phyloP scores from a whole-genome alignment of 2,888 invertebrate genomes.

The Xestoiulus laeticollis region DNA sequence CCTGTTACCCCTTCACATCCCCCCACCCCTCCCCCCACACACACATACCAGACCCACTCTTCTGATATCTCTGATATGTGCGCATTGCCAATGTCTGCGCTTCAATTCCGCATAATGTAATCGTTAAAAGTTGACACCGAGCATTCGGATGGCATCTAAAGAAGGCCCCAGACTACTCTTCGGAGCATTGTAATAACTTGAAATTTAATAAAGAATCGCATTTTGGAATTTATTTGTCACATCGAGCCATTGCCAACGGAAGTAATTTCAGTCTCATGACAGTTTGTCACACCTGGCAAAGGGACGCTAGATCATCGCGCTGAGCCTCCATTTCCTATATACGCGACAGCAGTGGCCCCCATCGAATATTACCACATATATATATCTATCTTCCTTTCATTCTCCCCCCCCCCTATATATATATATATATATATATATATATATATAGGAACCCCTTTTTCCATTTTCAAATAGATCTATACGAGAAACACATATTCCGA shows the following conservation, averaged over 20 bases:
- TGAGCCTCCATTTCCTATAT: slow-evolving; percentile 35
- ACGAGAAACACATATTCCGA: not conserved
- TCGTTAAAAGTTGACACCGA: slow-evolving; percentile 48
- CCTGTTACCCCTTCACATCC: not conserved
- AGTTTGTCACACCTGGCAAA: slow-evolving; percentile 49
- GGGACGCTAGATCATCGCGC: slow-evolving; percentile 25
- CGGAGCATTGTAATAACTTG: slow-evolving; percentile 52
- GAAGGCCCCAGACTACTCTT: slow-evolving; percentile 44
- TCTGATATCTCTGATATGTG: slow-evolving; percentile 11
- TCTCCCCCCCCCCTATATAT: too few species aligned
- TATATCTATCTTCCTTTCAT: slow-evolving; percentile 27
- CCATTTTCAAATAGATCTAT: not conserved
- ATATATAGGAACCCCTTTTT: not conserved
- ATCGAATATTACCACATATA: slow-evolving; percentile 45
- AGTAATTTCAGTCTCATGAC: slow-evolving; percentile 48
- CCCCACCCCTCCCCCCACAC: not conserved
- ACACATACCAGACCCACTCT: not conserved
- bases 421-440: not conserved
- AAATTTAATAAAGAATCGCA: slow-evolving; percentile 55
- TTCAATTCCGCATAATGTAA: slow-evolving; percentile 49
- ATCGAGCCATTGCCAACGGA: slow-evolving; percentile 34
- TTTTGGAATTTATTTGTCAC: slow-evolving; percentile 54
- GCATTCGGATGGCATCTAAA: slow-evolving; percentile 47
- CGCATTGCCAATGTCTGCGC: slow-evolving; percentile 34
- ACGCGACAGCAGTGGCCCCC: slow-evolving; percentile 43